Conservation (phyloP, 2,797 vertebrate species). For the Synaphobranchus kaupii region DNA sequence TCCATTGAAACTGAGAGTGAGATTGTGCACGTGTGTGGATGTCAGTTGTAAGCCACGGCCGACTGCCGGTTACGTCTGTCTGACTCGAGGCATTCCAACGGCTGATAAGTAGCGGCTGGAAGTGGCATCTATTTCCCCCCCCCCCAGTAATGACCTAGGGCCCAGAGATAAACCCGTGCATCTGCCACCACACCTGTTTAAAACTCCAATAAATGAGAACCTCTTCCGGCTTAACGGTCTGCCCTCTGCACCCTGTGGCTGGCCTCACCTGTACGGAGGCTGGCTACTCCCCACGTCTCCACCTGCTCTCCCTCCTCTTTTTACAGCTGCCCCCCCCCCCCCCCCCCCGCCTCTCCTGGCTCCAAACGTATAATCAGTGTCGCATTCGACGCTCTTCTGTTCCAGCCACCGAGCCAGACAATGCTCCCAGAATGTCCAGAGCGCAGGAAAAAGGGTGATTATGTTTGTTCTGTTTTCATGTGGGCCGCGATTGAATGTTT, state of each 20-base stretch:
- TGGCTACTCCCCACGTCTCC: background rate
- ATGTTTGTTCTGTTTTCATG: constrained; percentile 50
- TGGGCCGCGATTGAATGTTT: constrained; percentile 55
- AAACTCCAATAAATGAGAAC: background rate
- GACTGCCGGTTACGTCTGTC: background rate
- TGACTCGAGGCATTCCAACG: background rate
- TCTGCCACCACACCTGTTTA: background rate
- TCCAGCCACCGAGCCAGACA: constrained; percentile 56
- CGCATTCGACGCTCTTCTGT: background rate
- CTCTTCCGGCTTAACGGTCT: background rate
- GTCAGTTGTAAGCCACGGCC: background rate
- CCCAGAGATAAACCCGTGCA: background rate
- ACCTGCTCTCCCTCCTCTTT: background rate
- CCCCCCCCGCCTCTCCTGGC: too few relatives aligned
- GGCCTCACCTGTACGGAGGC: background rate
- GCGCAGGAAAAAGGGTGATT: constrained; percentile 57
- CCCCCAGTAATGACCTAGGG: background rate
- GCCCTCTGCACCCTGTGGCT: background rate
- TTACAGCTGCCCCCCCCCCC: background rate
- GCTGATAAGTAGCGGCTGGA: background rate
- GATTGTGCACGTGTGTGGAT: background rate
- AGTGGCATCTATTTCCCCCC: background rate
- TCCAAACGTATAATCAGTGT: background rate
- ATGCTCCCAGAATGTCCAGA: constrained; percentile 51
- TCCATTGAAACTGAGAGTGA: background rate